Conservation (phyloP, 2,888 invertebrate species). For the Kryphioiulus occultus region DNA sequence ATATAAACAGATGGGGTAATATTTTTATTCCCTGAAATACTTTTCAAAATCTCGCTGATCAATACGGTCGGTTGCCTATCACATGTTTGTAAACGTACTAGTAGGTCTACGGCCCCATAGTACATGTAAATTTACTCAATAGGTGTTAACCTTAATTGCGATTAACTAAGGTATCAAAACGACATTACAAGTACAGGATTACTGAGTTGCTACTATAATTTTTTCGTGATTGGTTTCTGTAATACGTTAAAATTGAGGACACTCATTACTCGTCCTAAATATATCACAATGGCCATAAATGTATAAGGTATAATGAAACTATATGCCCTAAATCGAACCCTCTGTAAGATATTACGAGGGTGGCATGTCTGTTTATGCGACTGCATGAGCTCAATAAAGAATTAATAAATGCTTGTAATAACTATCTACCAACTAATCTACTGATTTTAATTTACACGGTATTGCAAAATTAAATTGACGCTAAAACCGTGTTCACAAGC, state of each 20-base stretch:
- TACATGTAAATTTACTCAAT: neutral
- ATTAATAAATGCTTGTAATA: neutral
- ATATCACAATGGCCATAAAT: neutral
- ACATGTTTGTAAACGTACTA: neutral
- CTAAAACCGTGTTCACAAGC: too few species aligned
- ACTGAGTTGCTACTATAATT: neutral
- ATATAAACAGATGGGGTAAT: neutral
- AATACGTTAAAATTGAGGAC: neutral
- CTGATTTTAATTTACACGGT: too few species aligned
- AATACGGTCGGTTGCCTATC: neutral
- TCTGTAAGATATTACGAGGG: neutral
- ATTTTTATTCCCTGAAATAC: neutral
- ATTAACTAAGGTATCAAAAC: neutral
- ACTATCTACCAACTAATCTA: neutral
- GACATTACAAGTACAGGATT: neutral
- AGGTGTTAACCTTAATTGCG: neutral
- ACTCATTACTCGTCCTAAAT: slow-evolving; percentile 25
- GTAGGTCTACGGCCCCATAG: neutral
- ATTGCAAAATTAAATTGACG: too few species aligned
- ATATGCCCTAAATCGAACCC: neutral
- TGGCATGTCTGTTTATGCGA: neutral
- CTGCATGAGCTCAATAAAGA: neutral
- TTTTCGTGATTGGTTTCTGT: neutral
- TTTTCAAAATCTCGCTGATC: neutral
- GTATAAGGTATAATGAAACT: neutral